These are phyloP conservation scores for Cyanoderma ruficeps DNA, from an alignment of 2,113 vertebrate species.

Conservation along the genomic window DNA sequence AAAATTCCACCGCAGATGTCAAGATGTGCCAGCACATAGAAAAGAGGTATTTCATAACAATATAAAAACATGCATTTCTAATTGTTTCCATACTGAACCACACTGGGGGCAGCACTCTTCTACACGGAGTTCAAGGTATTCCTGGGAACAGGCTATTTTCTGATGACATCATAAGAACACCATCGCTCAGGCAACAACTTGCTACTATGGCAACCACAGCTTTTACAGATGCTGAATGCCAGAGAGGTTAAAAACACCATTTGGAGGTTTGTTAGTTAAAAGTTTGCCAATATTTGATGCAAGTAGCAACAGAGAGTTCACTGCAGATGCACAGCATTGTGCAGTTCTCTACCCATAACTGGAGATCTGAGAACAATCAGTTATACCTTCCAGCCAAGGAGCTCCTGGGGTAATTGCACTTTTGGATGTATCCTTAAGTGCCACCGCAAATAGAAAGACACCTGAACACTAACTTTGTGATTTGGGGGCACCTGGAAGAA, in stretches of 20 bases:
- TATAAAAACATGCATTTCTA: constrained; percentile 25
- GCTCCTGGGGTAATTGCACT: not conserved
- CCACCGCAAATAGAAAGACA: not conserved
- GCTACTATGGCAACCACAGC: constrained; percentile 60
- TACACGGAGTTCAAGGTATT: constrained; percentile 64
- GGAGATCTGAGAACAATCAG: not conserved
- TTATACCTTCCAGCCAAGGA: not conserved
- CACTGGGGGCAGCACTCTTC: constrained; percentile 14
- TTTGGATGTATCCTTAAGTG: not conserved
- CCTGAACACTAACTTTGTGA: not conserved
- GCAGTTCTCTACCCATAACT: not conserved
- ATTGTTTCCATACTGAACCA: constrained; percentile 40
- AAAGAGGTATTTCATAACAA: constrained; percentile 24
- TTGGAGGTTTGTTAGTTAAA: constrained; percentile 43
- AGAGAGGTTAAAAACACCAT: constrained; percentile 40
- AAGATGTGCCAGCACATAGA: not conserved
- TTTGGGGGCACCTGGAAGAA: not conserved
- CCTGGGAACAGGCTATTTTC: constrained; percentile 45
- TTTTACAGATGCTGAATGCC: constrained; percentile 42
- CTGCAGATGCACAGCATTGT: not conserved
- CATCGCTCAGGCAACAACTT: constrained; percentile 62
- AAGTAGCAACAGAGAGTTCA: not conserved
- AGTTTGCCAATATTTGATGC: constrained; percentile 13
- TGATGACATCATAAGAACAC: constrained; percentile 59
- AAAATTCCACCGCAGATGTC: constrained; percentile 19